These are phyloP conservation scores for Campylomormyrus numenius DNA, from an alignment of 2,113 vertebrate genomes.

Conservation along the genomic window DNA sequence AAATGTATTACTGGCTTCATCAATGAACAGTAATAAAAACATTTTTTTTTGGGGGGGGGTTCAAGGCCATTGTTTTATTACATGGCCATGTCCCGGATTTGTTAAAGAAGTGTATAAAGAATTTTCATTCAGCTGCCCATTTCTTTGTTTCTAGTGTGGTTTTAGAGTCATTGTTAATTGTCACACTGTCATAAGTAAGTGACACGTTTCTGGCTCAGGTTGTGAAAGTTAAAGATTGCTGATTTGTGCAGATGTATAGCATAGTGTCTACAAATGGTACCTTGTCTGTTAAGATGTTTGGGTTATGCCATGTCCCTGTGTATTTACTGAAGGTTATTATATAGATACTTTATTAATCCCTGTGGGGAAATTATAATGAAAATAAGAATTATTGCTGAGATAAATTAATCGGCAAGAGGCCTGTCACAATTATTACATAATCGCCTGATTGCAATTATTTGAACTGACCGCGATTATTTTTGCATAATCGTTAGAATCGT, in stretches of 20 bases:
- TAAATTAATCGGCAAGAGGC: too few relatives aligned
- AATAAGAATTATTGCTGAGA: background rate
- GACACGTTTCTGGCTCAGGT: background rate
- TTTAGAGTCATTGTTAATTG: background rate
- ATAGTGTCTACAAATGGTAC: background rate
- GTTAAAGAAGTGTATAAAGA: background rate
- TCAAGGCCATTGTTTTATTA: background rate
- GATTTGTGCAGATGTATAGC: background rate
- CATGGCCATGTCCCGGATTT: background rate
- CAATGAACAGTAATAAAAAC: background rate
- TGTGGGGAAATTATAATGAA: background rate
- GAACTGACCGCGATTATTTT: too few relatives aligned
- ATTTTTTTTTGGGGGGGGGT: too few relatives aligned
- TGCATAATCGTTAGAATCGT: too few relatives aligned
- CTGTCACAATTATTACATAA: too few relatives aligned
- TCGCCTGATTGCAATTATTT: too few relatives aligned
- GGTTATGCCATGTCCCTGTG: background rate
- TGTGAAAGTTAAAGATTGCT: background rate
- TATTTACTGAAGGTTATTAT: background rate
- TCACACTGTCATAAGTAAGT: too few relatives aligned
- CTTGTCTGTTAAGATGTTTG: background rate
- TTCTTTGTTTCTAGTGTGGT: background rate
- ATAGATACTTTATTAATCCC: too few relatives aligned
- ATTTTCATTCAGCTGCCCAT: background rate
- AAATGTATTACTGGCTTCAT: background rate